phyloP scores from a whole-genome alignment of 2,797 vertebrate genomes.

The Falco naumanni region DNA sequence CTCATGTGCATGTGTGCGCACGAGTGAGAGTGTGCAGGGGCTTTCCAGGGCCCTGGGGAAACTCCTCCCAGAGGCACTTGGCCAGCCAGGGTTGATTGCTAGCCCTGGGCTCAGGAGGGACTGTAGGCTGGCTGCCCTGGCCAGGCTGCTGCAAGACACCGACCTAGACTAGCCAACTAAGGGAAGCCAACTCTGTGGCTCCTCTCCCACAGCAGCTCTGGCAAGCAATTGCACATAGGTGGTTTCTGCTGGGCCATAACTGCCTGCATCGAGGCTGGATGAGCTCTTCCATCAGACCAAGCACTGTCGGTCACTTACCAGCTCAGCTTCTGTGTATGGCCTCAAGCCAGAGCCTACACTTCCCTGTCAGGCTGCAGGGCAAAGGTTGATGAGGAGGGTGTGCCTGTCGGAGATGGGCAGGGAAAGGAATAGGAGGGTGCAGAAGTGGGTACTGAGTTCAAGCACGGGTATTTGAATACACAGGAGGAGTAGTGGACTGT shows the following conservation, averaged over 20 bases:
- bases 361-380: background rate
- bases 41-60: background rate
- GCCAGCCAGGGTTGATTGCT: background rate
- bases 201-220: background rate
- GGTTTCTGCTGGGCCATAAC: background rate
- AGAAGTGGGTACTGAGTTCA: background rate
- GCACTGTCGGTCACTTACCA: background rate
- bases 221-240: accelerated
- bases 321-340: background rate
- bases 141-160: background rate
- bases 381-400: background rate
- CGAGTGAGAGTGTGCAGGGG: background rate
- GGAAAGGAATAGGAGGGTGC: background rate
- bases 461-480: accelerated
- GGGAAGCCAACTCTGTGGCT: accelerated
- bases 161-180: background rate
- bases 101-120: background rate
- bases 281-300: background rate
- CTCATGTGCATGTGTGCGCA: accelerated
- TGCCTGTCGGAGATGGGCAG: background rate
- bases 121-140: accelerated
- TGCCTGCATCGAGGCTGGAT: background rate
- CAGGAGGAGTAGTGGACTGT: background rate
- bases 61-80: background rate
- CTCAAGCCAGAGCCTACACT: background rate